Conservation (phyloP, 2,888 invertebrate genomes). For the Chloroclystis v-ata region DNA sequence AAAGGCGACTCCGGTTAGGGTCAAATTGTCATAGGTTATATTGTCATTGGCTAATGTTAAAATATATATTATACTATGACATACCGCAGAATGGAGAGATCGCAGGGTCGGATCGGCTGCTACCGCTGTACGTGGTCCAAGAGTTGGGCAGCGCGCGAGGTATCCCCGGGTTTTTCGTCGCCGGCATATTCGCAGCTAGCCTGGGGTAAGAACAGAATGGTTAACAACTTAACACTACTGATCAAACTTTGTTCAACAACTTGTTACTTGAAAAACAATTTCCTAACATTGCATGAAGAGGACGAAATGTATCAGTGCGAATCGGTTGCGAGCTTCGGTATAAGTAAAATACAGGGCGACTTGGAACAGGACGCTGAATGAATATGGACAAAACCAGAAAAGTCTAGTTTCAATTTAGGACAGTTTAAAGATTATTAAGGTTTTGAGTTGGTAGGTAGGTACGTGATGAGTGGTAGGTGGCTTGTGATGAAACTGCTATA, state of each 20-base stretch:
- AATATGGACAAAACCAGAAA: conserved; percentile 53
- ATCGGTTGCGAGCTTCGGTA: conserved; percentile 35
- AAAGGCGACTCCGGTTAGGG: no score
- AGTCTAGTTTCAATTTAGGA: conserved; percentile 61
- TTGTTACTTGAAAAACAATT: no score
- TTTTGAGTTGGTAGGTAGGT: no score
- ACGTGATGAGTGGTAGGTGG: conserved; percentile 9
- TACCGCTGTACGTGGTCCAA: conserved; percentile 93
- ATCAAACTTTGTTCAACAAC: no score
- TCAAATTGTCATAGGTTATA: no score
- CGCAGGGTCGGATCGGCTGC: conserved; percentile 85
- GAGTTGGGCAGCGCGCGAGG: conserved; percentile 86
- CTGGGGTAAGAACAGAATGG: conserved; percentile 87
- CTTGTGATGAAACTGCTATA: background rate
- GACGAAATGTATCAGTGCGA: conserved; percentile 28
- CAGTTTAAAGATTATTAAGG: conserved; percentile 34
- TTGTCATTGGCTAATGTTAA: no score
- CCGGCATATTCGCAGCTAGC: conserved; percentile 97
- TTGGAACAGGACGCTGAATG: conserved; percentile 30
- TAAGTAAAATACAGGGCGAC: conserved; percentile 42
- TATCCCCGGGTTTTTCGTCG: conserved; percentile 94
- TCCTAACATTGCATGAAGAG: no score
- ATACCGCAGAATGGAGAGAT: conserved; percentile 78
- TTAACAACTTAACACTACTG: no score
- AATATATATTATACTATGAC: background rate